These are phyloP conservation scores for Galeruca laticollis DNA, from an alignment of 2,888 invertebrate genomes.

Conservation along the genomic window DNA sequence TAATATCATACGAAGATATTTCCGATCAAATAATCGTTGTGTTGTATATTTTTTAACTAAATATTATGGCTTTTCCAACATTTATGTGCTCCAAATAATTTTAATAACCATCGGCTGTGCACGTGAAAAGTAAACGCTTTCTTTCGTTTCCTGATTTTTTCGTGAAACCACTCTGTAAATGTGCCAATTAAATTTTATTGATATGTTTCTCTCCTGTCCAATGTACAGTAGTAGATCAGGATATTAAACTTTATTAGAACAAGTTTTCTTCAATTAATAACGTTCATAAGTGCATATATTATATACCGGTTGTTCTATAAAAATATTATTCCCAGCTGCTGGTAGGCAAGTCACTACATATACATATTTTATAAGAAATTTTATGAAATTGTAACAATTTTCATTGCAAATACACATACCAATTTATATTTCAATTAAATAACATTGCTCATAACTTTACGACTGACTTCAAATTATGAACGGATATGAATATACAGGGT, in stretches of 20 bases:
- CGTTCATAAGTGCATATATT: conserved; percentile 30
- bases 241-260: conserved; percentile 44
- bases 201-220: conserved; percentile 12
- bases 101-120: too few species aligned
- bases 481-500: too few species aligned
- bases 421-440: background rate
- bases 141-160: background rate
- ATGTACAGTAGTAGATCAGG: conserved; percentile 40
- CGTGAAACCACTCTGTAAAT: conserved; percentile 7
- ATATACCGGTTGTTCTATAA: conserved; percentile 39
- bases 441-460: too few species aligned
- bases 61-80: too few species aligned
- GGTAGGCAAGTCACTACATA: background rate
- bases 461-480: too few species aligned
- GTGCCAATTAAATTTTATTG: conserved; percentile 18
- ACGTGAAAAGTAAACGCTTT: background rate
- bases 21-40: too few species aligned
- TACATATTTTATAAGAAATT: background rate
- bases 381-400: background rate
- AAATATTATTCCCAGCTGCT: conserved; percentile 27
- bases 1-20: too few species aligned
- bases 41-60: too few species aligned
- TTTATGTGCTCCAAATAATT: too few species aligned
- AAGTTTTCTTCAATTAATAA: conserved; percentile 42
- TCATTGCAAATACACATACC: background rate